Evolutionary conservation across 2,113 vertebrate species (phyloP), one percentile per base, ranked within the genome.

Genomic region (Austrofundulus limnaeus): DNA sequence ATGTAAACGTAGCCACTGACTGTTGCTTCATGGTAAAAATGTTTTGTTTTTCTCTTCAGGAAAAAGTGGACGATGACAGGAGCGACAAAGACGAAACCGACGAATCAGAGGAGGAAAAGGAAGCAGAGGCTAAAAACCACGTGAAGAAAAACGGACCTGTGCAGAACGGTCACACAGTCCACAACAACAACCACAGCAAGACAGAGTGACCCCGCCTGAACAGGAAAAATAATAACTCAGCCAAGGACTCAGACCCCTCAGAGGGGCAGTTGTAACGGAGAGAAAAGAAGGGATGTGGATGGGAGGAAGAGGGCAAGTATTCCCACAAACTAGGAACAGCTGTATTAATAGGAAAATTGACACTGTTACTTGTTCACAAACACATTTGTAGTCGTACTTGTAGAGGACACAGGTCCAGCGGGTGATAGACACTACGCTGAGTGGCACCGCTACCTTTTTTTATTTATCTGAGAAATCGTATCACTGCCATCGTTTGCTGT

Each of bases 81-180:
- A 98, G 96, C 0, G 97, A 98, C 84, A 90, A 92, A 0, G 97
- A 98, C 0, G 97, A 98, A 89, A 97, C 95, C 0, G 97, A 98
- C 24, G 93, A 93, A 73, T 94, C 95, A 0, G 94, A 94, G n/a
- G 94, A 95, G 5, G 94, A 93, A 19, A 92, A 94, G 13, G 92
- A 92, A 43, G 92, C 88, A 31, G 92, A 94, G 11, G 91, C 89
- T 58, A 88, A 75, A 24, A 78, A 80, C 2, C 60, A 67, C 21
- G 80, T n/a, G 7, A 85, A 72, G 28, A 95, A 93, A 85, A 94
- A 94, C 14, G 92, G 94, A 5, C 89, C 90, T 0, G 68, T 94
- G 8, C 91, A 85, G 84, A 98, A 98, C 0, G 96, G 96, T 31
- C 92, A 96, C 77, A 80, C 87, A 0, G 16, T 91, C 58, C 85